These are phyloP conservation scores for Psittacula cyanocephala DNA, from an alignment of 2,113 vertebrate genomes.

Conservation along the genomic window DNA sequence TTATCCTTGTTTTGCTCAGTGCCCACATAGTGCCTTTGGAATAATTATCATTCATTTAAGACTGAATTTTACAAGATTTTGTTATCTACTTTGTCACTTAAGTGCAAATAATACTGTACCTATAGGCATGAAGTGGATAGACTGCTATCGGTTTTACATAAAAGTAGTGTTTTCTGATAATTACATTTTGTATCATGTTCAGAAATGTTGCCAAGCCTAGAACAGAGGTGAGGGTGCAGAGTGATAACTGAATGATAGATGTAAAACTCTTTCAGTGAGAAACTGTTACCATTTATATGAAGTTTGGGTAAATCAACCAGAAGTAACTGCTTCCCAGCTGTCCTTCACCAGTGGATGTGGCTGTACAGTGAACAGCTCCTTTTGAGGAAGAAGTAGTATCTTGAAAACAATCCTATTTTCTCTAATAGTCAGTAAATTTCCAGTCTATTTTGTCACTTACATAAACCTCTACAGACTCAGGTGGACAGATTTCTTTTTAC, in stretches of 20 bases:
- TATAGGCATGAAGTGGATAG: neutral
- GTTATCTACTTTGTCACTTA: slow-evolving; percentile 14
- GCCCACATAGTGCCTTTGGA: neutral
- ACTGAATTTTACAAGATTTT: neutral
- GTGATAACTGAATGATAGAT: neutral
- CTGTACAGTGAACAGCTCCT: neutral
- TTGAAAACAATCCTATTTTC: neutral
- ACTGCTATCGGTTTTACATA: neutral
- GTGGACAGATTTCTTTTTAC: neutral
- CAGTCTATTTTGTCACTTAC: neutral
- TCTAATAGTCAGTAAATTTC: neutral
- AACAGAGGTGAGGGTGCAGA: neutral
- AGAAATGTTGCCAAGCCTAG: neutral
- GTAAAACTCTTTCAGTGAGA: neutral
- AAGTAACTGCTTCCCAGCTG: neutral
- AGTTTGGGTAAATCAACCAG: neutral
- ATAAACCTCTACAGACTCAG: neutral
- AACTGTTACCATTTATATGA: neutral
- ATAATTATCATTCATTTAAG: neutral
- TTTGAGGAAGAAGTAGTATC: neutral
- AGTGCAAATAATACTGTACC: neutral
- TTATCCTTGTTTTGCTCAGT: neutral
- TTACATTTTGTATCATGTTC: neutral
- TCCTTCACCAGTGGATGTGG: neutral
- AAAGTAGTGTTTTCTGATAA: neutral